phyloP scores from a whole-genome alignment of 2,797 vertebrate species.

The Nyctibius grandis region DNA sequence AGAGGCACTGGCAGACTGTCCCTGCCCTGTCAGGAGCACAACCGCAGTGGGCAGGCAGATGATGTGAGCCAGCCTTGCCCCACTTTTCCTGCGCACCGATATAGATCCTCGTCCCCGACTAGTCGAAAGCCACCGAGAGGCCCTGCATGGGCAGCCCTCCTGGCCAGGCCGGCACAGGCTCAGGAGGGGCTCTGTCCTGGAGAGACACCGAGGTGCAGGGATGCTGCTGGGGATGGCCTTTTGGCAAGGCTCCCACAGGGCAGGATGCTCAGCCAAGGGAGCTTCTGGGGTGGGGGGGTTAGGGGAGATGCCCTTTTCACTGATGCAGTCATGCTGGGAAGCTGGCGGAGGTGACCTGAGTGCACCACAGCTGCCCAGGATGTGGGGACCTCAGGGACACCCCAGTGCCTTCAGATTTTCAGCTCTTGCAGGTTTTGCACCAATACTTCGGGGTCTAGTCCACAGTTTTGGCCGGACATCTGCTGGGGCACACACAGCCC shows the following conservation, averaged over 20 bases:
- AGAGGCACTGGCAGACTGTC: not conserved
- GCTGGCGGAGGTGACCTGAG: not conserved
- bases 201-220: fast-evolving
- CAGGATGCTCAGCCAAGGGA: not conserved
- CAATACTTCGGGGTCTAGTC: not conserved
- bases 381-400: not conserved
- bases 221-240: not conserved
- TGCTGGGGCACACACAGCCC: fast-evolving
- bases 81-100: fast-evolving
- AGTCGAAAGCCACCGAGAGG: not conserved
- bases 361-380: fast-evolving
- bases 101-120: not conserved
- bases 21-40: not conserved
- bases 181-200: not conserved
- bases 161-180: not conserved
- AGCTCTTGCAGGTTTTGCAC: not conserved
- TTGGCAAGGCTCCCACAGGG: not conserved
- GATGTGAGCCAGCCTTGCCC: not conserved
- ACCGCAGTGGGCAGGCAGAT: not conserved
- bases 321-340: not conserved
- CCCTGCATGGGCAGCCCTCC: fast-evolving
- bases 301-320: not conserved
- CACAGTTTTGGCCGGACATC: not conserved
- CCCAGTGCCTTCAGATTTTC: not conserved
- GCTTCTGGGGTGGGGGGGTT: not conserved